Evolutionary conservation across 2,888 invertebrate genomes (phyloP).

Genomic region (Spodoptera exigua): DNA sequence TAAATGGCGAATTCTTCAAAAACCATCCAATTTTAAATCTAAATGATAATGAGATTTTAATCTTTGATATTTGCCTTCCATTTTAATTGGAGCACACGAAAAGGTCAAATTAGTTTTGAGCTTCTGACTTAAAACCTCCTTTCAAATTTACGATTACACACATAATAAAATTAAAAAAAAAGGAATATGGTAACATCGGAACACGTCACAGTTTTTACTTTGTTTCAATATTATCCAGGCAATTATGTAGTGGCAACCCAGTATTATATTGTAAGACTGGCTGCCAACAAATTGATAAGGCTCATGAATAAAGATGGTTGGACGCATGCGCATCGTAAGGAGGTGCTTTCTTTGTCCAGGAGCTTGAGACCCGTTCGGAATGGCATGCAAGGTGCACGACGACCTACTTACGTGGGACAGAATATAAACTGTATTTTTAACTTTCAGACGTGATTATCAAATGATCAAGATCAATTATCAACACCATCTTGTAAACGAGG

Average conservation of each 20-base stretch:
- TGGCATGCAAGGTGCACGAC: slow-evolving; percentile 51
- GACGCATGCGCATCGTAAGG: slow-evolving; percentile 51
- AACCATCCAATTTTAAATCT: slow-evolving; percentile 11
- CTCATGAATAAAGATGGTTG: slow-evolving; percentile 79
- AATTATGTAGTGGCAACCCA: slow-evolving; percentile 75
- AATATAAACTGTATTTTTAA: slow-evolving; percentile 23
- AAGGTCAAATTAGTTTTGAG: slow-evolving; percentile 38
- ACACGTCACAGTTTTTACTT: slow-evolving; percentile 55
- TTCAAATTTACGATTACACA: slow-evolving; percentile 7
- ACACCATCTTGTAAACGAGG: slow-evolving; percentile 27
- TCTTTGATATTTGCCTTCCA: slow-evolving; percentile 24
- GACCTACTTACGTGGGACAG: slow-evolving; percentile 28
- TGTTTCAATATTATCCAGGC: slow-evolving; percentile 54
- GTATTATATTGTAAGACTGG: slow-evolving; percentile 74
- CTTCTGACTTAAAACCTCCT: slow-evolving; percentile 5
- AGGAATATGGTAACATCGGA: background rate
- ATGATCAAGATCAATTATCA: slow-evolving; percentile 26
- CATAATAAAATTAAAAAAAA: slow-evolving; percentile 22
- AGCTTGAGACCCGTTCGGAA: slow-evolving; percentile 29
- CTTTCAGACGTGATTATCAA: slow-evolving; percentile 39
- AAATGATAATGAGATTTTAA: slow-evolving; percentile 36
- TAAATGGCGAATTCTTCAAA: background rate
- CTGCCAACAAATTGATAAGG: slow-evolving; percentile 79
- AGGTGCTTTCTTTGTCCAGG: slow-evolving; percentile 71
- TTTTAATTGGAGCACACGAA: slow-evolving; percentile 41